Percentiles rank a stretch among this genome's conserved stretches.
Evolutionary conservation across 2,113 vertebrate genomes (phyloP).

Genomic region (Helogale parvula): DNA sequence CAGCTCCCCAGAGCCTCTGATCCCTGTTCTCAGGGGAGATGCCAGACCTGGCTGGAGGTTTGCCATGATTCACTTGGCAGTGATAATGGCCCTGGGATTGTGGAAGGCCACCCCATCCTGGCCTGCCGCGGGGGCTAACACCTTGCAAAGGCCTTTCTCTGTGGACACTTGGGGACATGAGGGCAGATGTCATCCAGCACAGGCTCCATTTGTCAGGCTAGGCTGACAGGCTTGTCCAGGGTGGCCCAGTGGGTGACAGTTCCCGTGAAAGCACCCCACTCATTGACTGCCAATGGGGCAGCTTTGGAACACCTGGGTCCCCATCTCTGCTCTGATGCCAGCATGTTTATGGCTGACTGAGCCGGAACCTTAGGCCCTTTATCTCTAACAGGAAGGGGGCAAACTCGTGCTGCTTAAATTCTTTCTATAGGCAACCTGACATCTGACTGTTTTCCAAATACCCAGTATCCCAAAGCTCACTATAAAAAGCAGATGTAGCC

Average conservation of each 20-base stretch:
- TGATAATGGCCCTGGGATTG: neutral
- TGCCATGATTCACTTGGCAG: neutral
- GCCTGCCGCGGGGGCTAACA: neutral
- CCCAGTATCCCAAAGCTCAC: neutral
- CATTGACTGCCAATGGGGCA: too few species aligned
- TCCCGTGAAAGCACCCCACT: neutral
- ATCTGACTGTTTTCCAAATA: neutral
- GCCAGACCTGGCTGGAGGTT: neutral
- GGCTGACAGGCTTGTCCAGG: neutral
- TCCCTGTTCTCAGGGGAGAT: neutral
- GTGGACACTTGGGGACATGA: neutral
- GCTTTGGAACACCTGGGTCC: neutral
- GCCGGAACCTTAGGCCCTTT: neutral
- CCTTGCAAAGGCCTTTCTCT: neutral
- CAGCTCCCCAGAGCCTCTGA: rapidly evolving
- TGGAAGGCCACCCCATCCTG: neutral
- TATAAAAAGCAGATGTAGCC: neutral
- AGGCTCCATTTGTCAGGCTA: neutral
- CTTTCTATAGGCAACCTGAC: neutral
- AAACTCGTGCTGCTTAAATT: neutral
- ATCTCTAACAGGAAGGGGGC: too few species aligned
- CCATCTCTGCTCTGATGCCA: neutral
- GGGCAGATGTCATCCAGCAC: neutral
- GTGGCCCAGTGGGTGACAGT: neutral
- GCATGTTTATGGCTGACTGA: neutral